Conservation (phyloP, 1,140 invertebrate species). For the Panagrolaimus sp. region DNA sequence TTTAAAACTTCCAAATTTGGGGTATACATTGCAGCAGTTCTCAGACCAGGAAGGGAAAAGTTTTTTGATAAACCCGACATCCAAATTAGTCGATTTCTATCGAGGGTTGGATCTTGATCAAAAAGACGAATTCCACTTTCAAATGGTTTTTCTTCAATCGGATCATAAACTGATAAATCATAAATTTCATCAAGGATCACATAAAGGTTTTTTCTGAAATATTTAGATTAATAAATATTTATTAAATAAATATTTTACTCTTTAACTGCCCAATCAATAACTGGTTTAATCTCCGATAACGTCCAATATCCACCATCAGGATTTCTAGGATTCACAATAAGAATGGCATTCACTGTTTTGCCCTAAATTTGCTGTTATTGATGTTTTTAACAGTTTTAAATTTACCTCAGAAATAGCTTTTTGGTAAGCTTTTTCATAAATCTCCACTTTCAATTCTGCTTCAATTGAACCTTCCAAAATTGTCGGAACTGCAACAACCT, state of each 20-base stretch:
- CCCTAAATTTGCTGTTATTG: not conserved
- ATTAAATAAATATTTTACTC: not conserved
- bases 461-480: conserved; percentile 29
- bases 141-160: conserved; percentile 23
- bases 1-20: conserved; percentile 31
- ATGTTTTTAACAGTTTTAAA: not conserved
- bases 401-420: conserved; percentile 18
- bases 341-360: conserved; percentile 34
- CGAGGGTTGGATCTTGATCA: conserved; percentile 12
- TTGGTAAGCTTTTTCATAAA: conserved; percentile 38
- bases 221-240: not conserved
- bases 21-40: conserved; percentile 36
- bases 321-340: conserved; percentile 41
- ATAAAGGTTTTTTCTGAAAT: conserved; percentile 33
- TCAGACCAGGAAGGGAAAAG: conserved; percentile 42
- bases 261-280: conserved; percentile 35
- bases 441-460: conserved; percentile 32
- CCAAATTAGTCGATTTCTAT: conserved; percentile 35
- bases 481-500: conserved; percentile 32
- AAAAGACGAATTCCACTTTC: conserved; percentile 36
- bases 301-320: conserved; percentile 42
- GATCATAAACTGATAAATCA: conserved; percentile 39
- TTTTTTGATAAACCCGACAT: conserved; percentile 42
- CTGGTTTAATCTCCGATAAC: conserved; percentile 36
- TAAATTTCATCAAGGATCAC: conserved; percentile 44